Evolutionary conservation across 2,797 vertebrate genomes (phyloP).

Genomic region (Podarcis siculus): DNA sequence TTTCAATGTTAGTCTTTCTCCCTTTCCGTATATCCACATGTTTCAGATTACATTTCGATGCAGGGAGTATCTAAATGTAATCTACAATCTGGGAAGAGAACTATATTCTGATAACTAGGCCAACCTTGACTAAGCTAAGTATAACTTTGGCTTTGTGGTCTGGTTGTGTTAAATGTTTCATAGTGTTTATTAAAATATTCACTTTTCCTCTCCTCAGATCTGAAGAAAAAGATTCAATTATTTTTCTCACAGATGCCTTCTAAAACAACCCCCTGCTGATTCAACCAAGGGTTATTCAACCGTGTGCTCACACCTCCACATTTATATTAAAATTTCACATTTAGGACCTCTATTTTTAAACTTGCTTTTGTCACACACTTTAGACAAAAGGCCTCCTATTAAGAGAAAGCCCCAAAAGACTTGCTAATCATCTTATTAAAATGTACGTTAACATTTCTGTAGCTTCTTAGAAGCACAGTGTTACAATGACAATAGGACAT

Average conservation of each 20-base stretch:
- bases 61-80: too few species aligned
- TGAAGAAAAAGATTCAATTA: neutral
- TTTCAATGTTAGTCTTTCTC: neutral
- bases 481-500: neutral
- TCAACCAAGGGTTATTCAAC: slow-evolving; percentile 12
- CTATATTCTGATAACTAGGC: neutral
- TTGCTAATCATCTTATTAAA: neutral
- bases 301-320: neutral
- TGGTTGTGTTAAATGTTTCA: neutral
- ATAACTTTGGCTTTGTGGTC: neutral
- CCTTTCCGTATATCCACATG: neutral
- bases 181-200: neutral
- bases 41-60: neutral
- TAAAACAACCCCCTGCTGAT: slow-evolving; percentile 11
- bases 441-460: neutral
- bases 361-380: neutral
- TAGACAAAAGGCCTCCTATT: neutral
- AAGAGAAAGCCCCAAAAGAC: neutral
- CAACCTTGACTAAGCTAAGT: neutral
- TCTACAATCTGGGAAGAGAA: neutral
- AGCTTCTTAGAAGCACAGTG: neutral
- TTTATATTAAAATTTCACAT: slow-evolving; percentile 23
- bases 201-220: neutral
- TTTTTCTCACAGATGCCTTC: slow-evolving; percentile 15
- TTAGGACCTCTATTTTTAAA: slow-evolving; percentile 27